Percentiles rank a stretch among this genome's conserved stretches.
phyloP scores from a whole-genome alignment of 2,113 vertebrate genomes.

The Pygathrix nemaeus region DNA sequence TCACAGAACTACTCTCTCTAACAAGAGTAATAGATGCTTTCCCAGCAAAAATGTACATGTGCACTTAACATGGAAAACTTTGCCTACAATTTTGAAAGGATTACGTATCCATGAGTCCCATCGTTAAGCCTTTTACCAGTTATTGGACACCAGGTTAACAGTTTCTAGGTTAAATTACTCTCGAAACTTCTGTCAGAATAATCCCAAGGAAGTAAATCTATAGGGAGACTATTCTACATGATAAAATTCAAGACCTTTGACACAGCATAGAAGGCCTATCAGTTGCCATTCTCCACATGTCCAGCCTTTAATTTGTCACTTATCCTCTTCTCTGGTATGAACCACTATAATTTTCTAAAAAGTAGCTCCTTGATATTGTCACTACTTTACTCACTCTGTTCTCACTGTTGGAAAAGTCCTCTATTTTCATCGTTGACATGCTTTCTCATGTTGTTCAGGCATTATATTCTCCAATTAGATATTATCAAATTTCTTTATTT shows the following conservation, averaged over 20 bases:
- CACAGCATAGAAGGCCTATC: not conserved
- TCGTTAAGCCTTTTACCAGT: not conserved
- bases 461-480: not conserved
- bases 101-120: not conserved
- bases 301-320: not conserved
- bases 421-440: not conserved
- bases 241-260: not conserved
- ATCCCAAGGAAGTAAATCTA: not conserved
- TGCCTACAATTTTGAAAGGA: not conserved
- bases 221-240: not conserved
- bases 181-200: not conserved
- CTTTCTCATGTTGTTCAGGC: not conserved
- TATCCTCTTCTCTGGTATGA: not conserved
- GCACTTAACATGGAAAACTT: not conserved
- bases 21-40: not conserved
- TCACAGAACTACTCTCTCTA: not conserved
- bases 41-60: not conserved
- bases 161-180: not conserved
- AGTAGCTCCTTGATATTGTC: not conserved
- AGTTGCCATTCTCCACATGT: not conserved
- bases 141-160: not conserved
- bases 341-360: not conserved
- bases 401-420: not conserved
- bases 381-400: not conserved
- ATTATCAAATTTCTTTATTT: not conserved